Evolutionary conservation across 2,888 invertebrate species (phyloP).

Genomic region (Syrista parreyssii): DNA sequence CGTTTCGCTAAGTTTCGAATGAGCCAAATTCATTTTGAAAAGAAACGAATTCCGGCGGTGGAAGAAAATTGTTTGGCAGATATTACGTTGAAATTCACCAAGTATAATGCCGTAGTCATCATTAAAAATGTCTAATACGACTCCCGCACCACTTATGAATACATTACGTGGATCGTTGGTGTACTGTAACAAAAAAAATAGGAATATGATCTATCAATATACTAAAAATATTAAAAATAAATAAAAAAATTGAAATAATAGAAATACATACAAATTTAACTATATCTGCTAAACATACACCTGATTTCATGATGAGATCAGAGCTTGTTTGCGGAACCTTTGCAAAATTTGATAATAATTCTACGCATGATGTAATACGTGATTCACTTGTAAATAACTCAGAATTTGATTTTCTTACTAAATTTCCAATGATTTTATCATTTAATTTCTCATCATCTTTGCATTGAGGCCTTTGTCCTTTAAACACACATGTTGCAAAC

Average conservation of each 20-base stretch:
- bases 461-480: slow-evolving; percentile 37
- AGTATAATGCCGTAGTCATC: slow-evolving; percentile 47
- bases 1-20: slow-evolving; percentile 23
- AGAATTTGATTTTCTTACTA: not conserved
- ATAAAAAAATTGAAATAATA: not conserved
- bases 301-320: slow-evolving; percentile 16
- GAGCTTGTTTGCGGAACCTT: slow-evolving; percentile 17
- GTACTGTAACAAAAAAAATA: slow-evolving; percentile 33
- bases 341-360: slow-evolving; percentile 6
- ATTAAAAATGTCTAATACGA: slow-evolving; percentile 36
- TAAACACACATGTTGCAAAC: slow-evolving; percentile 47
- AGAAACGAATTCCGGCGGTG: slow-evolving; percentile 40
- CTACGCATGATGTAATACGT: not conserved
- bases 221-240: slow-evolving; percentile 6
- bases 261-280: slow-evolving; percentile 12
- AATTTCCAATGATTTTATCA: not conserved
- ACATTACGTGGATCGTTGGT: slow-evolving; percentile 34
- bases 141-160: slow-evolving; percentile 42
- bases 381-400: not conserved
- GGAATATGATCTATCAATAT: not conserved
- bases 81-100: slow-evolving; percentile 39
- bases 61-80: slow-evolving; percentile 45
- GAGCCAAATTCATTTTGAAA: slow-evolving; percentile 21
- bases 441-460: not conserved
- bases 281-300: slow-evolving; percentile 4